Evolutionary conservation across 2,888 invertebrate species (phyloP).

Genomic region (Conomelus anceps): DNA sequence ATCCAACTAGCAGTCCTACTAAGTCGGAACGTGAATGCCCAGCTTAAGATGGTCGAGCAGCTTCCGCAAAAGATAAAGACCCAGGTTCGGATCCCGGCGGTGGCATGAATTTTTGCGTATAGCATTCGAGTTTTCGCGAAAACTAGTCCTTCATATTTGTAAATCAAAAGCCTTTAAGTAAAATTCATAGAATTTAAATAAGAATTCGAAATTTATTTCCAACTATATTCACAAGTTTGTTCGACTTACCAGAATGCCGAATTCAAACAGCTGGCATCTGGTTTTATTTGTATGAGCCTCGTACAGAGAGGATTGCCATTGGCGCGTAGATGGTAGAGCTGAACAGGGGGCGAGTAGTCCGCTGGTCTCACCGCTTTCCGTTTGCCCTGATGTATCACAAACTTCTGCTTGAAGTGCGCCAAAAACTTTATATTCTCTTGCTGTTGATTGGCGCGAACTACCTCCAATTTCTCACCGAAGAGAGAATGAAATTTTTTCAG

Average conservation of each 20-base stretch:
- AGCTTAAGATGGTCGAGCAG: no score
- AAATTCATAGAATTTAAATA: no score
- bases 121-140: no score
- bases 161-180: no score
- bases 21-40: no score
- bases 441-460: conserved; percentile 93
- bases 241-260: conserved; percentile 83
- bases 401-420: conserved; percentile 92
- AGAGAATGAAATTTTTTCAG: conserved; percentile 85
- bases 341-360: conserved; percentile 54
- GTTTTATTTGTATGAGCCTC: conserved; percentile 80
- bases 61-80: no score
- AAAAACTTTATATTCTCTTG: conserved; percentile 98
- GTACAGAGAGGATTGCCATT: conserved; percentile 94
- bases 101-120: no score
- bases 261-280: conserved; percentile 79
- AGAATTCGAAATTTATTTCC: no score
- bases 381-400: conserved; percentile 86
- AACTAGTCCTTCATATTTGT: no score
- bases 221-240: not conserved
- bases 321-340: conserved; percentile 90
- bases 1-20: no score
- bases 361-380: conserved; percentile 51
- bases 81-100: no score
- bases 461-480: conserved; percentile 86